These are phyloP conservation scores for Brachionichthys hirsutus DNA, from an alignment of 2,113 vertebrate species.

Conservation along the genomic window DNA sequence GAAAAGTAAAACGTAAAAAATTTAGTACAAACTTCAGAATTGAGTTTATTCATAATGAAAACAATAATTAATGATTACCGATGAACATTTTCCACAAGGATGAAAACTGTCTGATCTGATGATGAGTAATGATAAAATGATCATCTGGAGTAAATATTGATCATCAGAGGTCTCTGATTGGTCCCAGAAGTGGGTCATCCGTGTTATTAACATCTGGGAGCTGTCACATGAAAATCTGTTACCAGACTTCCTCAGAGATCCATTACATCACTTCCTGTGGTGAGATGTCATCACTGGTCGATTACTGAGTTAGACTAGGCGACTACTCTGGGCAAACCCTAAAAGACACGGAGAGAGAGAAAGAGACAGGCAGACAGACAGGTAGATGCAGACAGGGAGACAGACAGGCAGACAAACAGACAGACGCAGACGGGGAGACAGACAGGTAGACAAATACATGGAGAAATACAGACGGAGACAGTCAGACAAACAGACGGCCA, in stretches of 20 bases:
- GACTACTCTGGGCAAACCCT: slow-evolving; percentile 69
- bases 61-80: too few species aligned
- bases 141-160: not conserved
- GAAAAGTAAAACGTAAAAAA: too few species aligned
- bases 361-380: too few species aligned
- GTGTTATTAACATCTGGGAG: not conserved
- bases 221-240: slow-evolving; percentile 37
- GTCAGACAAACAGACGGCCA: too few species aligned
- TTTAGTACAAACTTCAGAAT: too few species aligned
- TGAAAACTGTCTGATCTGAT: not conserved
- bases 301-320: slow-evolving; percentile 57
- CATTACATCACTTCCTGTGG: slow-evolving; percentile 57
- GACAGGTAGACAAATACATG: too few species aligned
- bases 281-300: slow-evolving; percentile 42
- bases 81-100: too few species aligned
- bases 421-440: slow-evolving; percentile 30
- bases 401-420: slow-evolving; percentile 5
- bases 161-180: slow-evolving; percentile 2
- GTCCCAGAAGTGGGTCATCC: too few species aligned
- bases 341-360: slow-evolving; percentile 35
- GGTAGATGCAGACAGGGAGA: too few species aligned
- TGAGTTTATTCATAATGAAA: too few species aligned
- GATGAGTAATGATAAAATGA: not conserved
- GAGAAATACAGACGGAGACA: too few species aligned
- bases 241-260: slow-evolving; percentile 43